A percentile compares a stretch with the other conserved stretches of the same genome.
These are phyloP conservation scores for Lasaia peninsularis DNA, from an alignment of 1,140 invertebrate species.

Conservation along the genomic window DNA sequence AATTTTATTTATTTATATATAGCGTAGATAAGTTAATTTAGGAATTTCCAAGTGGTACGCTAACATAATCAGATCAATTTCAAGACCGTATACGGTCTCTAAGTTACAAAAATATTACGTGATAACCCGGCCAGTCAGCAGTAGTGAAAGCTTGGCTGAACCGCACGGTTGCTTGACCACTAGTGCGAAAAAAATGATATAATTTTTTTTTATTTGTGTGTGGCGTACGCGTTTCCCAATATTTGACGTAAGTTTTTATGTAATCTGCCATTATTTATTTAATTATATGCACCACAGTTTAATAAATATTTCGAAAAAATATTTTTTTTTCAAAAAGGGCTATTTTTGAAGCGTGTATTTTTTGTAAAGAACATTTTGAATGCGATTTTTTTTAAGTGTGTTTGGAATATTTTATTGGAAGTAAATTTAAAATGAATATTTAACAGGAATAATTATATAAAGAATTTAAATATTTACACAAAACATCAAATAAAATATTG, in stretches of 20 bases:
- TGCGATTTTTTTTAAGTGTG: too few species aligned
- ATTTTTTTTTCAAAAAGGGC: too few species aligned
- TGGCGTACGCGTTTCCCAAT: slow-evolving; percentile 32
- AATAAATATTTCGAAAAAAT: slow-evolving; percentile 3
- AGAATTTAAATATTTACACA: too few species aligned
- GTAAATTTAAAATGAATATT: too few species aligned
- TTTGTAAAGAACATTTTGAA: too few species aligned
- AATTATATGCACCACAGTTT: background rate
- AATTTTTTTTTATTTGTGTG: slow-evolving; percentile 31
- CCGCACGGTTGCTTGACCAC: slow-evolving; percentile 31
- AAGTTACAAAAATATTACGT: slow-evolving; percentile 35
- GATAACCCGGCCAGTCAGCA: slow-evolving; percentile 15
- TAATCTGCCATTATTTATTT: slow-evolving; percentile 10
- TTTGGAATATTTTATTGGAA: too few species aligned
- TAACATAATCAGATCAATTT: background rate
- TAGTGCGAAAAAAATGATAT: slow-evolving; percentile 29
- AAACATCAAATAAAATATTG: too few species aligned
- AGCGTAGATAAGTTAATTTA: too few species aligned
- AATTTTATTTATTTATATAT: too few species aligned
- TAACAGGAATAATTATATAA: too few species aligned
- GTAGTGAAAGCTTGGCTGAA: slow-evolving; percentile 46
- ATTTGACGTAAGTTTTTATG: slow-evolving; percentile 36
- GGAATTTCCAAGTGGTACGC: too few species aligned
- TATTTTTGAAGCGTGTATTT: too few species aligned
- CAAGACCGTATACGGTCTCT: slow-evolving; percentile 13